phyloP scores from a whole-genome alignment of 2,888 invertebrate genomes.

The Drosophila melanosoma region DNA sequence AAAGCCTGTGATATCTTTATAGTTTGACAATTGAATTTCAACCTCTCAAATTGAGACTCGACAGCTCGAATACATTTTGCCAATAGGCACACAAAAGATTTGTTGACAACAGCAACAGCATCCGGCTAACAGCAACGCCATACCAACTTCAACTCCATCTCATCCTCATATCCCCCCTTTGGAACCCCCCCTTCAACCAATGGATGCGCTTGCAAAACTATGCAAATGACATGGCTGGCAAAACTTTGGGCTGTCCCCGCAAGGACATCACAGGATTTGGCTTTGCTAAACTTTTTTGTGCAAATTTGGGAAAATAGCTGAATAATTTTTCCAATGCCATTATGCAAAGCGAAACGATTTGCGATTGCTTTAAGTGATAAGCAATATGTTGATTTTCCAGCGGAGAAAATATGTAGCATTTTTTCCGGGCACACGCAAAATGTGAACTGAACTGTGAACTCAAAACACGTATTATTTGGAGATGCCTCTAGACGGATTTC shows the following conservation, averaged over 20 bases:
- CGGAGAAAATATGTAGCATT: conserved; percentile 3
- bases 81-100: conserved; percentile 79
- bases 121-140: conserved; percentile 34
- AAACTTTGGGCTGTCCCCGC: conserved; percentile 60
- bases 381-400: conserved; percentile 61
- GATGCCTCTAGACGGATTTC: background rate
- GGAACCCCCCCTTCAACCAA: background rate
- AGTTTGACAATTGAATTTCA: conserved; percentile 76
- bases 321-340: conserved; percentile 65
- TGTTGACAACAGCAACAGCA: conserved; percentile 74
- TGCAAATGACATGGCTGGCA: conserved; percentile 79
- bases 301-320: conserved; percentile 62
- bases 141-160: background rate
- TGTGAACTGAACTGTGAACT: conserved; percentile 27
- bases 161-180: background rate
- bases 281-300: conserved; percentile 32
- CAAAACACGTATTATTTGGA: background rate
- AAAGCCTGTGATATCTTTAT: conserved; percentile 75
- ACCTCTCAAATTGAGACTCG: conserved; percentile 24
- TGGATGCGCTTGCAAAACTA: conserved; percentile 61
- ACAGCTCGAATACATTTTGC: conserved; percentile 63
- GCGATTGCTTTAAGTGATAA: conserved; percentile 78
- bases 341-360: conserved; percentile 78
- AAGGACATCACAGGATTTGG: conserved; percentile 38
- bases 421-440: conserved; percentile 10